phyloP scores from a whole-genome alignment of 2,113 vertebrate species.

The Gopherus evgoodei region DNA sequence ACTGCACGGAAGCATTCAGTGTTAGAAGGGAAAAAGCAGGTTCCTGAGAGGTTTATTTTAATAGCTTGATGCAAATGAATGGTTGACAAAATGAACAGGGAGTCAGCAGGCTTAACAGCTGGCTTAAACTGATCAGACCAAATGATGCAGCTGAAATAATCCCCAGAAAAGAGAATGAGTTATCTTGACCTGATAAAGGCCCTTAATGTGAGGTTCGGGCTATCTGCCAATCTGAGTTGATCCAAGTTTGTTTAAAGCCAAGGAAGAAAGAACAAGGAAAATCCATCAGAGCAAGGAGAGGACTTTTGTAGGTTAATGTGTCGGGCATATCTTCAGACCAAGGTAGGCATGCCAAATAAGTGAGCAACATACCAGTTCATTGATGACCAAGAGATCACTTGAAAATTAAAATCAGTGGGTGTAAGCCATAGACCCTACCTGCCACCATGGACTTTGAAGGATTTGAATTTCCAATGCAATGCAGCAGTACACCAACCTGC shows the following conservation, averaged over 20 bases:
- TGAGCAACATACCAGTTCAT: too few relatives aligned
- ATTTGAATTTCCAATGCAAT: background rate
- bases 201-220: background rate
- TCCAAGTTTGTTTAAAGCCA: background rate
- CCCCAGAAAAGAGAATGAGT: background rate
- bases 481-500: background rate
- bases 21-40: background rate
- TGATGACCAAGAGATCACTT: background rate
- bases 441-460: accelerated
- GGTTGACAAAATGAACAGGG: background rate
- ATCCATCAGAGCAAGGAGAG: background rate
- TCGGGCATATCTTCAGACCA: background rate
- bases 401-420: accelerated
- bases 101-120: background rate
- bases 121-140: background rate
- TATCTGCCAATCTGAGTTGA: background rate
- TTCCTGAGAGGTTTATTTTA: background rate
- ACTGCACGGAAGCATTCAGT: background rate
- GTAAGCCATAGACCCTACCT: background rate
- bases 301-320: background rate
- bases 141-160: background rate
- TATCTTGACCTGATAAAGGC: background rate
- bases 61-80: background rate
- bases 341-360: background rate
- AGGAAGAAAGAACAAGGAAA: background rate